Percentiles rank a stretch among this genome's conserved stretches.
Conservation (phyloP, 2,888 invertebrate species). For the Geophilus truncorum region DNA sequence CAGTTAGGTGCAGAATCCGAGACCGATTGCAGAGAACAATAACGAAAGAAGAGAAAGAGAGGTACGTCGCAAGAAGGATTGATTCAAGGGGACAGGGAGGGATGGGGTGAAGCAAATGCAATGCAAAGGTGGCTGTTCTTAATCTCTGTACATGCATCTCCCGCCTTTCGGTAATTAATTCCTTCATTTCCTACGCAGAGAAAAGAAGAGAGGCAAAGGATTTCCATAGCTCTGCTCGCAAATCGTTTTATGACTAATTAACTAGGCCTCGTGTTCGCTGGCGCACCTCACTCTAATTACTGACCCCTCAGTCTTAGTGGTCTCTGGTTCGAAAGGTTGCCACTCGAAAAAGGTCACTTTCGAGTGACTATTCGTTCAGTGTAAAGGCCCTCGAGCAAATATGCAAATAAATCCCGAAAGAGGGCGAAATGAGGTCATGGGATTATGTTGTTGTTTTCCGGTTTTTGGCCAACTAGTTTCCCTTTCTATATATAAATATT, state of each 20-base stretch:
- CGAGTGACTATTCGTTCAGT: background rate
- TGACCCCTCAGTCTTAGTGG: background rate
- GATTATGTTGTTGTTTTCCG: background rate
- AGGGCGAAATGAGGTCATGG: background rate
- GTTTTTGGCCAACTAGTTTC: background rate
- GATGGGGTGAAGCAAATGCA: background rate
- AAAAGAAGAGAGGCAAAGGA: background rate
- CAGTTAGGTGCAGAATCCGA: background rate
- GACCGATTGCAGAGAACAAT: background rate
- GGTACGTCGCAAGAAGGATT: too few species aligned
- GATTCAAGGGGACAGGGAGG: background rate
- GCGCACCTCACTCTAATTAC: background rate
- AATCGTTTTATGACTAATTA: background rate
- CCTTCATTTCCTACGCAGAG: background rate
- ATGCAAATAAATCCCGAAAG: background rate
- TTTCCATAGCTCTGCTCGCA: background rate
- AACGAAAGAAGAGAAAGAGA: background rate
- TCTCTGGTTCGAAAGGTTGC: background rate
- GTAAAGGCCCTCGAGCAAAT: background rate
- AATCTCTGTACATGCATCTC: background rate
- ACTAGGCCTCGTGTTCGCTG: background rate
- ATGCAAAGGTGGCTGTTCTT: background rate
- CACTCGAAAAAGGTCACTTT: background rate
- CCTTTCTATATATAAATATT: background rate
- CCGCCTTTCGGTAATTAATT: background rate